Evolutionary conservation across 2,113 vertebrate genomes (phyloP), one percentile per base, ranked within the genome.

Genomic region (Plecturocebus donacophilus): DNA sequence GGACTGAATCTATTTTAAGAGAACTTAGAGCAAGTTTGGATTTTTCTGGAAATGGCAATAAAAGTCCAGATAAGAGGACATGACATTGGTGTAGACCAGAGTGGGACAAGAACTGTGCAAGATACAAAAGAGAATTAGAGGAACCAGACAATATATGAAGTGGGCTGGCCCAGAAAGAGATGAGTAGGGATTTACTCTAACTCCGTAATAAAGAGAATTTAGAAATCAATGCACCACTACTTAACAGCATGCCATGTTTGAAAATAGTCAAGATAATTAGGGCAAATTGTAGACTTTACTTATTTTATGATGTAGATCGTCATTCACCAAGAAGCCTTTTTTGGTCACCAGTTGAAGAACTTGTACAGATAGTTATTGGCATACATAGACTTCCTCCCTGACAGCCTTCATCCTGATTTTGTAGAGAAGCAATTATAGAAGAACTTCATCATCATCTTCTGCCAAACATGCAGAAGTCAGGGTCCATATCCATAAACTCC

Each of bases 161-260:
- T 23, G 30, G 8, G n/a, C 5, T 47, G 61, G 19, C 8, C 30
- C 42, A 1, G 58, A 17, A 27, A 25, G 25, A 25, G 42, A 76
- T 0, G 4, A 19, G 6, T 2, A 38, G 9, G 49, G 21, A 9
- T 16, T 54, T 35, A 27, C 8, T 27, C 13, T 42, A 45, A 66
- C 12, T 35, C 42, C 16, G 1, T 30, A 42, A 23, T 6, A 40
- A 25, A 38, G 54, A 85, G 71, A 66, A 12, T 25, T 6, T 27
- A 10, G 47, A 16, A 71, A 49, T 27, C 6, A 3, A 2, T 3
- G 35, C 9, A 1, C 20, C 17, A 2, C 49, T 35, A 1, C 6
- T n/a, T n/a, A 27, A 27, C 12, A 54, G 47, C n/a, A 32, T 40
- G 25, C 32, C 25, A 8, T 40, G 14, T 13, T n/a, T 52, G 35